Conservation (phyloP, 1,140 invertebrate genomes). For the Lutraria rhynchaena region DNA sequence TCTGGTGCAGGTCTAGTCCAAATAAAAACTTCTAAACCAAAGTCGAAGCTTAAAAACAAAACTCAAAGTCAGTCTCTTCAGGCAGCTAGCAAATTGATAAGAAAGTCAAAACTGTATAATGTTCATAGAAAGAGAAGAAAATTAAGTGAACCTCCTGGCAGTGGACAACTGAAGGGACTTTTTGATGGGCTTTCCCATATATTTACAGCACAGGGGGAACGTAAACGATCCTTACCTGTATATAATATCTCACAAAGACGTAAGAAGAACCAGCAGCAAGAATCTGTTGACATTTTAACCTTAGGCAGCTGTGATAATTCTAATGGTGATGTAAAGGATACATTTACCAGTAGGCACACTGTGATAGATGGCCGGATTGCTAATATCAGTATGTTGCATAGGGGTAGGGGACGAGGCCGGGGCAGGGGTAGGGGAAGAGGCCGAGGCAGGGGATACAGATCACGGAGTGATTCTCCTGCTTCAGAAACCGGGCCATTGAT, state of each 20-base stretch:
- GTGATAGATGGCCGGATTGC: constrained; percentile 53
- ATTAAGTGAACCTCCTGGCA: constrained; percentile 80
- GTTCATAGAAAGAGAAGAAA: constrained; percentile 75
- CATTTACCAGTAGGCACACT: constrained; percentile 47
- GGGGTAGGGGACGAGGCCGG: constrained; percentile 55
- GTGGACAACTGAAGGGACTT: constrained; percentile 88
- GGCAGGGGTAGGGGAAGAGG: constrained; percentile 65
- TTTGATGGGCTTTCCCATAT: constrained; percentile 93
- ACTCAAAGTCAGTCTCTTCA: constrained; percentile 74
- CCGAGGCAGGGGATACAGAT: constrained; percentile 58
- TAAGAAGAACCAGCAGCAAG: constrained; percentile 29
- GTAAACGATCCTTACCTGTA: constrained; percentile 83
- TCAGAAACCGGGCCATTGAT: constrained; percentile 19
- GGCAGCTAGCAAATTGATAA: constrained; percentile 78
- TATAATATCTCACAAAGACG: constrained; percentile 68
- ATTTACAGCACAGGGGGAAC: constrained; percentile 87
- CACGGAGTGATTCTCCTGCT: constrained; percentile 45
- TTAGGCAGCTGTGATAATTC: constrained; percentile 37
- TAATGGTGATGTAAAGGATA: constrained; percentile 41
- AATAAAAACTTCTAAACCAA: constrained; percentile 61
- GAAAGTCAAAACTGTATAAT: constrained; percentile 77
- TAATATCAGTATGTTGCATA: constrained; percentile 30
- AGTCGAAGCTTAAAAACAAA: constrained; percentile 59
- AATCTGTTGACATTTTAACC: not conserved
- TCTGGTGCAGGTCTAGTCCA: constrained; percentile 68